Conservation (phyloP, 2,797 vertebrate species). For the Cetoscarus ocellatus region DNA sequence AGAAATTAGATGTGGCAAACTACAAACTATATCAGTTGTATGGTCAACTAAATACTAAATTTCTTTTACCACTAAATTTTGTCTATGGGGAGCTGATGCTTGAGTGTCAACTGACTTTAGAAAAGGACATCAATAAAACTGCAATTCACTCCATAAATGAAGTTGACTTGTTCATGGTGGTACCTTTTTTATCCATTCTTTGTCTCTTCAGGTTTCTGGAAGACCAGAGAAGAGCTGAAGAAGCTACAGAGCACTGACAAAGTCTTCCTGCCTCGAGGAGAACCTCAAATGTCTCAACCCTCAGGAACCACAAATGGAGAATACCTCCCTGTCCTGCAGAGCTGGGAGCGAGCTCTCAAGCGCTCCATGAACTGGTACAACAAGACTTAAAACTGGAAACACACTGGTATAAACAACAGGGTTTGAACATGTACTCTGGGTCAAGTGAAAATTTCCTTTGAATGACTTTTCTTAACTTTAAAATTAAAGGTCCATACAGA, state of each 20-base stretch:
- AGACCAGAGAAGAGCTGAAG: constrained; percentile 89
- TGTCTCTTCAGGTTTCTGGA: constrained; percentile 90
- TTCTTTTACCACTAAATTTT: too few relatives aligned
- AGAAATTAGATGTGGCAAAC: too few relatives aligned
- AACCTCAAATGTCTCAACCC: constrained; percentile 37
- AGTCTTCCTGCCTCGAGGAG: constrained; percentile 86
- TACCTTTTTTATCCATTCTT: background rate
- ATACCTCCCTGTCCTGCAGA: constrained; percentile 85
- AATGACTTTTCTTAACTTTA: background rate
- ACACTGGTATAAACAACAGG: background rate
- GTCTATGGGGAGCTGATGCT: too few relatives aligned
- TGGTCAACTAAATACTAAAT: too few relatives aligned
- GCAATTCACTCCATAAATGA: too few relatives aligned
- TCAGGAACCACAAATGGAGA: constrained; percentile 32
- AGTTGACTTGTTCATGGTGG: too few relatives aligned
- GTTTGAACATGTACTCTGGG: background rate
- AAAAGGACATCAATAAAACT: too few relatives aligned
- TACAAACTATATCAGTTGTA: too few relatives aligned
- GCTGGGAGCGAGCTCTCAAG: constrained; percentile 90
- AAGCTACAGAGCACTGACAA: constrained; percentile 85
- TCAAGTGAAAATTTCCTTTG: fast-evolving
- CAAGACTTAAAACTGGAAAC: constrained; percentile 61
- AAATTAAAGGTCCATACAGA: background rate
- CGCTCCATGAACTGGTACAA: constrained; percentile 92
- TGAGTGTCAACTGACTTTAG: too few relatives aligned